Evolutionary conservation across 2,797 vertebrate species (phyloP).

Genomic region (Muscicapa comitata): DNA sequence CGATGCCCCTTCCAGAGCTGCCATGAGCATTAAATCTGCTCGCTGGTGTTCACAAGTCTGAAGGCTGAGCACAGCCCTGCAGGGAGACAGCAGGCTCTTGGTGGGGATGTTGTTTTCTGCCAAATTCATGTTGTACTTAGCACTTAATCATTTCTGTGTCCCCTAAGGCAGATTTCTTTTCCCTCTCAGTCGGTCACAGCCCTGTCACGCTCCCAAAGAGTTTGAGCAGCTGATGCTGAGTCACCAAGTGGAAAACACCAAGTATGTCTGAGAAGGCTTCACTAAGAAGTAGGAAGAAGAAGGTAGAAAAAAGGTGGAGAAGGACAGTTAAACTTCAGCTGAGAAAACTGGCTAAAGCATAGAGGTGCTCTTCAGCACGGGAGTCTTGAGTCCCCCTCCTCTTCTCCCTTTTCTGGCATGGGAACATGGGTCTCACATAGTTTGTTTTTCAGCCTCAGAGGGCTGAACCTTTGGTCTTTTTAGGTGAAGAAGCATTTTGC

Average conservation of each 20-base stretch:
- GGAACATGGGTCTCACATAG: background rate
- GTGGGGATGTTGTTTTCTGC: background rate
- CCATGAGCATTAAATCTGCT: background rate
- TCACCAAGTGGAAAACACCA: background rate
- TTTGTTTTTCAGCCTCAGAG: background rate
- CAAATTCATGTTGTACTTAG: background rate
- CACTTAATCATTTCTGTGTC: background rate
- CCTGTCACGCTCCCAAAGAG: background rate
- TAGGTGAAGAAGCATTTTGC: background rate
- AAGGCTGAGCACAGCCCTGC: background rate
- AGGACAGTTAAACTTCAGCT: background rate
- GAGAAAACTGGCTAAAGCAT: background rate
- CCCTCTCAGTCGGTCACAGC: background rate
- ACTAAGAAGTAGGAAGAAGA: background rate
- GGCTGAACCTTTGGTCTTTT: background rate
- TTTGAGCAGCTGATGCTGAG: slow-evolving; percentile 30
- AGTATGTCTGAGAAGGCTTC: background rate
- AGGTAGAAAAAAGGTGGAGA: background rate
- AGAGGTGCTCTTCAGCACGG: background rate
- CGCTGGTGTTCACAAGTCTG: background rate
- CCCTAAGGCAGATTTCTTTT: background rate
- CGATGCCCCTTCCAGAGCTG: background rate
- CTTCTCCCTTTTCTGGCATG: background rate
- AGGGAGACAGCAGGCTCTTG: background rate
- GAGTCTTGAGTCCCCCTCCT: background rate